These are phyloP conservation scores for Phaonia tiefii DNA, from an alignment of 2,888 invertebrate species.

Conservation along the genomic window DNA sequence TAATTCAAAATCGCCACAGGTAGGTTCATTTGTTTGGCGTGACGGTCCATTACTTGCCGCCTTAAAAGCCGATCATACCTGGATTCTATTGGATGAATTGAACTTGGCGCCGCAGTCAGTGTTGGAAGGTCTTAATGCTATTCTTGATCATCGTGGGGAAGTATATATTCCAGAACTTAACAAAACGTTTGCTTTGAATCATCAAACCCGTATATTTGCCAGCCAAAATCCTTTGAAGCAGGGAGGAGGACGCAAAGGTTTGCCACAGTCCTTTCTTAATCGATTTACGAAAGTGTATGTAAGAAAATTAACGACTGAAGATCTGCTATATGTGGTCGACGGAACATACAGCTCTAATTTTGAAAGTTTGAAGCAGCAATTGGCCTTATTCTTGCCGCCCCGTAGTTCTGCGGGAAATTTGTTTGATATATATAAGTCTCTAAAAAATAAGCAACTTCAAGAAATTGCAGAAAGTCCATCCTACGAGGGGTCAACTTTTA, in stretches of 20 bases:
- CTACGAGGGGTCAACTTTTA: constrained; percentile 66
- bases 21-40: constrained; percentile 96
- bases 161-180: constrained; percentile 97
- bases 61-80: constrained; percentile 91
- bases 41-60: constrained; percentile 98
- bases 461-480: not conserved
- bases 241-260: constrained; percentile 96
- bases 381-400: constrained; percentile 68
- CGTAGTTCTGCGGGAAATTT: constrained; percentile 58
- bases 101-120: constrained; percentile 99
- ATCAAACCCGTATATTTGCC: constrained; percentile 93
- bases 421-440: constrained; percentile 68
- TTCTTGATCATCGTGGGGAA: constrained; percentile 98
- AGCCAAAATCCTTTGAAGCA: constrained; percentile 98
- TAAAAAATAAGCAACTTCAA: constrained; percentile 29
- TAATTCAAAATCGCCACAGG: constrained; percentile 76
- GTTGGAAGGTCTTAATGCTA: constrained; percentile 98
- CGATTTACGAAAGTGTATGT: constrained; percentile 95
- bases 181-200: constrained; percentile 89
- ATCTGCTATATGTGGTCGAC: constrained; percentile 82
- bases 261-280: constrained; percentile 98
- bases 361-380: constrained; percentile 71
- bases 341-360: constrained; percentile 76
- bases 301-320: constrained; percentile 84
- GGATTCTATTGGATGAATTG: constrained; percentile 98